Conservation (phyloP, 2,113 vertebrate genomes). For the Progne subis region DNA sequence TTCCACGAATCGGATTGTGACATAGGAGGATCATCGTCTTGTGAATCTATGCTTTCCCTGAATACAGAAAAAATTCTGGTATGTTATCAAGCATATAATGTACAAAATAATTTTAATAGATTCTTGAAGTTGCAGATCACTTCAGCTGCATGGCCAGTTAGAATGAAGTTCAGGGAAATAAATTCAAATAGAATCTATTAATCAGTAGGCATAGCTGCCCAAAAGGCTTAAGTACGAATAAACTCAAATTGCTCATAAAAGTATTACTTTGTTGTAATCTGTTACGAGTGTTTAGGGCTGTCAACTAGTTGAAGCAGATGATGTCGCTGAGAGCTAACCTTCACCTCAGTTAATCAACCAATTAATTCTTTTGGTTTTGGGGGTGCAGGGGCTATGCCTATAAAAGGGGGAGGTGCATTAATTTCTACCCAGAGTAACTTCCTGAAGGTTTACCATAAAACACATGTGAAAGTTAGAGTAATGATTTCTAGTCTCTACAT, state of each 20-base stretch:
- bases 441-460: not conserved
- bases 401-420: not conserved
- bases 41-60: constrained; percentile 89
- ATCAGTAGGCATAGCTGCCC: not conserved
- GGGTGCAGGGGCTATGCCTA: not conserved
- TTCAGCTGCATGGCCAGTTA: not conserved
- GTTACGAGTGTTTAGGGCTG: not conserved
- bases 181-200: not conserved
- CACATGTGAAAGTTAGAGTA: rapidly evolving
- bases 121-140: not conserved
- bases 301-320: not conserved
- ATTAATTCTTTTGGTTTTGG: not conserved
- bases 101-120: not conserved
- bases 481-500: not conserved
- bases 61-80: constrained; percentile 97
- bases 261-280: not conserved
- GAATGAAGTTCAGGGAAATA: not conserved
- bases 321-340: not conserved
- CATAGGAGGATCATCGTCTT: constrained; percentile 83
- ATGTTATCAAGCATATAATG: not conserved
- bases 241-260: not conserved
- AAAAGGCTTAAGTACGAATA: not conserved
- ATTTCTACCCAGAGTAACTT: not conserved
- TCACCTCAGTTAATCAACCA: not conserved
- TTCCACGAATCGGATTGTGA: constrained; percentile 90